Percentiles rank a stretch among this genome's conserved stretches.
Evolutionary conservation across 2,888 invertebrate species (phyloP).

Genomic region (Brachypterus glaber): DNA sequence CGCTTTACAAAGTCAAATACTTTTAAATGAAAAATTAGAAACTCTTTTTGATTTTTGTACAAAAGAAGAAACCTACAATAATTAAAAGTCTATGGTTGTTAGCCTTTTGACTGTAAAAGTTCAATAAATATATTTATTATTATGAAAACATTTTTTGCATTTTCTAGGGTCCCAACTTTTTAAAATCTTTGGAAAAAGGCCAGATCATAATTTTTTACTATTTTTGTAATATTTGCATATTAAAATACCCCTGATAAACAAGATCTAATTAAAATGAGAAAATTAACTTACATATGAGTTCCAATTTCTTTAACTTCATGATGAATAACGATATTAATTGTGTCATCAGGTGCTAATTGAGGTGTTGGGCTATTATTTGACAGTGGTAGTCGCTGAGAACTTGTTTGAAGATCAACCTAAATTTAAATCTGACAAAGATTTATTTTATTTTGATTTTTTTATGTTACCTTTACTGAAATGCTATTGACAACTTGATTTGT

Average conservation of each 20-base stretch:
- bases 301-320: constrained; percentile 99
- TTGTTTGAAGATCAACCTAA: constrained; percentile 89
- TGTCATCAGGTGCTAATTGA: constrained; percentile 65
- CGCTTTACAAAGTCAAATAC: no score
- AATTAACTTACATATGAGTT: constrained; percentile 75
- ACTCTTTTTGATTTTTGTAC: constrained; percentile 6
- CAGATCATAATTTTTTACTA: no score
- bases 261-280: constrained; percentile 7
- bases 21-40: constrained; percentile 1
- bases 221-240: no score
- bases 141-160: not conserved
- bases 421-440: constrained; percentile 8
- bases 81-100: no score
- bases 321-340: constrained; percentile 89
- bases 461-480: constrained; percentile 65
- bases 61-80: no score
- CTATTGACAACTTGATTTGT: constrained; percentile 75
- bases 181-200: no score
- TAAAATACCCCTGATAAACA: constrained; percentile 3
- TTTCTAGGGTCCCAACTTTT: no score
- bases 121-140: not conserved
- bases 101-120: no score
- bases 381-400: constrained; percentile 74
- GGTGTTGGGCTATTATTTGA: constrained; percentile 56
- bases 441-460: constrained; percentile 4